phyloP scores from a whole-genome alignment of 2,113 vertebrate species.

The Egretta garzetta region DNA sequence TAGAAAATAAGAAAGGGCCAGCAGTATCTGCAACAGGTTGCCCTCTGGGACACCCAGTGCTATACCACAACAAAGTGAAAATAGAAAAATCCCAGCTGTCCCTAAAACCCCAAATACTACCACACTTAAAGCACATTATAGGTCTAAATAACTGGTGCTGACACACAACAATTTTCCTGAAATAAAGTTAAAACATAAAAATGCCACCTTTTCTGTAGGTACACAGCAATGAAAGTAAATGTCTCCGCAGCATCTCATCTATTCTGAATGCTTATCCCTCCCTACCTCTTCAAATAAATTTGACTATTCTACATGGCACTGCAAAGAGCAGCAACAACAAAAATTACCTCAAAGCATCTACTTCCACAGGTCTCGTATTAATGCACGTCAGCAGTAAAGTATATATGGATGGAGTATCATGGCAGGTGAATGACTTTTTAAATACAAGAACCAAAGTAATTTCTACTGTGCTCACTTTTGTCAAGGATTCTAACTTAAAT shows the following conservation, averaged over 20 bases:
- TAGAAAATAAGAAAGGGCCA: neutral
- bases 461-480: neutral
- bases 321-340: neutral
- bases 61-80: neutral
- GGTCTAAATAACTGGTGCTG: neutral
- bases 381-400: neutral
- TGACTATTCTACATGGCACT: neutral
- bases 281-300: neutral
- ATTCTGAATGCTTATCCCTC: neutral
- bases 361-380: neutral
- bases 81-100: neutral
- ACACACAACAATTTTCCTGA: neutral
- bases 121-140: neutral
- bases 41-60: neutral
- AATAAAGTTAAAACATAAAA: neutral
- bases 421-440: neutral
- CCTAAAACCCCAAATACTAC: neutral
- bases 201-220: neutral
- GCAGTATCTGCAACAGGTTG: neutral
- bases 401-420: accelerated
- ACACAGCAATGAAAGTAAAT: neutral
- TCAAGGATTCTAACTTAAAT: neutral
- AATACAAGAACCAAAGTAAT: neutral
- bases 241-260: neutral
- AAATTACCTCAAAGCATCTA: neutral